Base-by-base conservation (phyloP, 35 echinoderm and acorn worm genomes). In the Ophiothrix spiculata region DNA sequence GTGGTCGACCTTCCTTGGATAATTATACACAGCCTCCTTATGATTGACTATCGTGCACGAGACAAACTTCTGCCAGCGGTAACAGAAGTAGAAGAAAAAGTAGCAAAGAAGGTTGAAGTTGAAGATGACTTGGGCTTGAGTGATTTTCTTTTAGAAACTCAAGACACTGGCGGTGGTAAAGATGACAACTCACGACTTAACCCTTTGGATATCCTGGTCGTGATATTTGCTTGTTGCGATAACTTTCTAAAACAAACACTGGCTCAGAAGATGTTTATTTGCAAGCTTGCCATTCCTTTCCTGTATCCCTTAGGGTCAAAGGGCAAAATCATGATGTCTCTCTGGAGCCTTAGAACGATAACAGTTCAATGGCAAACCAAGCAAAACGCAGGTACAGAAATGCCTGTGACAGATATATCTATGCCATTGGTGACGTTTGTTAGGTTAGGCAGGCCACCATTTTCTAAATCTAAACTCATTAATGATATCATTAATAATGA, bases 31-130 rank as follows among this genome's bases (percentile, higher is more conserved):
- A 31, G 38, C 16, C 17, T 80, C 36, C 78, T 80, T 37, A 80
- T 35, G 78, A 80, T 80, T 80, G 78, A 80, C 78, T 80, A 35
- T 38, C 33, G 38, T 80, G 78, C 78, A 80, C 16, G 78, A 80
- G 78, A 80, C 38, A 16, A 80, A 23, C 33, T 38, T 80, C 38
- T 80, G 78, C 38, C 78, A 17, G 36, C 36, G 16, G 78, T 40
- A 25, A 17, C 12, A 11, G 38, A 32, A 2, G 12, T 12, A 28
- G 28, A 14, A 36, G 38, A 80, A 36, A 29, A 40, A 36, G 38
- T 11, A 40, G 29, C 31, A 12, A 3, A 35, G 78, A 80, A 11
- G 45, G 21, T 54, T 8, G 45, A 8, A 21, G 45, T 54, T 8
- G 75, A n/a, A n/a, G n/a, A n/a, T n/a, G n/a, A n/a, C n/a, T 81